Percentiles rank a stretch among this genome's conserved stretches.
These are phyloP conservation scores for Pangasius larnaudii DNA, from an alignment of 2,797 vertebrate species.

Conservation along the genomic window DNA sequence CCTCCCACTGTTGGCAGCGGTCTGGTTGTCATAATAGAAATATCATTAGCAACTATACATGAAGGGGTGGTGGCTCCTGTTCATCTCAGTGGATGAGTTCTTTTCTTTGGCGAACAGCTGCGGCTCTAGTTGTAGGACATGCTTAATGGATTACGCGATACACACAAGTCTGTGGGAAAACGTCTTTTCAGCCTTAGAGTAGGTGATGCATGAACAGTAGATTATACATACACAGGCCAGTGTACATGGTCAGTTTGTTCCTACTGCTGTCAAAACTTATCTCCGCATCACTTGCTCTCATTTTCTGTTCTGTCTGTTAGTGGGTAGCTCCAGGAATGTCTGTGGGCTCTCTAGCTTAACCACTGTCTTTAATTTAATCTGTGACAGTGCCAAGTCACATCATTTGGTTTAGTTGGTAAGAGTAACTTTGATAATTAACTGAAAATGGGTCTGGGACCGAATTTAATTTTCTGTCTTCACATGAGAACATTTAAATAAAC, in stretches of 20 bases:
- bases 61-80: not conserved
- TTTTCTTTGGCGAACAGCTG: not conserved
- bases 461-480: constrained; percentile 23
- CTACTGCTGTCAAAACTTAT: constrained; percentile 12
- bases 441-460: constrained; percentile 23
- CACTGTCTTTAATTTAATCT: constrained; percentile 43
- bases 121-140: not conserved
- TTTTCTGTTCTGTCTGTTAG: constrained; percentile 22
- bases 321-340: constrained; percentile 30
- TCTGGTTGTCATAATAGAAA: not conserved
- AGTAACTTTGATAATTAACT: constrained; percentile 28
- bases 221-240: constrained; percentile 27
- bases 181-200: not conserved
- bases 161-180: not conserved
- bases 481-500: not conserved
- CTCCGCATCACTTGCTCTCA: constrained; percentile 20
- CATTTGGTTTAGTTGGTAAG: constrained; percentile 20
- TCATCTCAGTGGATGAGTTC: not conserved
- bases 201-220: constrained; percentile 23
- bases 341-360: constrained; percentile 28
- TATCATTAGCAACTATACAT: not conserved
- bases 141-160: not conserved
- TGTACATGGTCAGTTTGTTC: constrained; percentile 20
- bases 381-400: constrained; percentile 42
- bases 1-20: not conserved